Base-by-base conservation (phyloP, 2,888 invertebrate species). In the Conomelus anceps region DNA sequence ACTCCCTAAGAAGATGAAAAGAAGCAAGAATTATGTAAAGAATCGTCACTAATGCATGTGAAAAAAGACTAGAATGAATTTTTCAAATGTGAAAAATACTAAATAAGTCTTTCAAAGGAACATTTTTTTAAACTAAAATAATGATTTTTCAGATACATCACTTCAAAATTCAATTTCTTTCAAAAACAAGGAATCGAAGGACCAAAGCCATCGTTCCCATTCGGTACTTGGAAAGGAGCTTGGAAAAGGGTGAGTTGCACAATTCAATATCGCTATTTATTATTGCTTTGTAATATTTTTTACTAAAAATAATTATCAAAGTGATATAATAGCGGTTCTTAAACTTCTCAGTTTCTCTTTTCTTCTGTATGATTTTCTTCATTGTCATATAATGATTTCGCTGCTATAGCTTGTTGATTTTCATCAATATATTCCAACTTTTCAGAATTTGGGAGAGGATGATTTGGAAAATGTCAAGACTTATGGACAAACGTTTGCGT, bases 401-500 rank as follows among this genome's bases (percentile, higher is more conserved):
- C 26, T 26, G 26, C 26, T 7, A 26, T 26, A 26, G 26, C 26
- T 26, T 26, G n/a, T n/a, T n/a, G n/a, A 26, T 26, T 26, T 26
- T 7, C 11, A 26, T 26, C 11, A 26, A 34, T 34, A 17, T 34
- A 34, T 34, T 34, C n/a, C 34, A 34, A 6, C 34, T 34, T 89
- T 85, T 22, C 34, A 90, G 90, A 85, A 86, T 85, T n/a, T 88
- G 41, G 90, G 90, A 22, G 90, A 89, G 85, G 88, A 90, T 41
- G 90, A 90, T 88, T 86, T 90, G 84, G 89, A 89, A 23, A 89
- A 89, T n/a, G 22, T 89, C 9, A 41, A 89, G 34, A 63, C 88
- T 63, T 89, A 90, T 29, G 90, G 90, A 23, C 89, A 89, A 84
- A 88, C 89, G 24, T 87, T 89, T 29, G 90, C 89, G 90, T 90